Evolutionary conservation across 2,888 invertebrate genomes (phyloP), one percentile per base, ranked within the genome.

Genomic region (Branchinecta sandiegonensis): DNA sequence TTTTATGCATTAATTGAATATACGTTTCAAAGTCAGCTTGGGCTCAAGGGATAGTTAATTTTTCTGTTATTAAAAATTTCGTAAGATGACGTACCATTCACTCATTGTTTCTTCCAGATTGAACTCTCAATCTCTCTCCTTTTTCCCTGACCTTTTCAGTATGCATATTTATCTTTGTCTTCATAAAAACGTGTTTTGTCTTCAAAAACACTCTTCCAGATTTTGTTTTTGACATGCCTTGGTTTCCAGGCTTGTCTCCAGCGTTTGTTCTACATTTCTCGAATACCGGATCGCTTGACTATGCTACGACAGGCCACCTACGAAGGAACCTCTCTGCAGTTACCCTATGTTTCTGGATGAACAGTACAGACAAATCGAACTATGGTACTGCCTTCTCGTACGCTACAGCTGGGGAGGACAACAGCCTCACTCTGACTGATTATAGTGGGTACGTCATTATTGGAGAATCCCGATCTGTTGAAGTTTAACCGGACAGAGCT

Each of bases 311-410:
- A 63, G 77, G 82, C 2, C 81, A 64, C 7, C 23, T 67, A 37
- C 47, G 69, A 46, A 48, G n/a, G 13, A 48, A 66, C 37, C 12
- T 65, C 23, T 14, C 66, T 10, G 46, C 84, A 78, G 77, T 85
- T 14, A 82, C 84, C 1, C 79, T 83, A 50, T 84, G 86, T 72
- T 78, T 85, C 65, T 87, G 86, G 87, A 79, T 87, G 74, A 80
- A 81, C 73, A 83, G 85, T 1, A 74, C 76, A 46, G 86, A 86
- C 73, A 80, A 77, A 12, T 79, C 81, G 65, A 86, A 86, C 76
- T 86, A 86, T 73, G 87, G 86, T 12, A 86, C 86, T 1, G 79
- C 85, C 8, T 76, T 87, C 48, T 86, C 86, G 0, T 86, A 86
- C 73, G 86, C 86, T 10, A 85, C 83, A 0, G 74, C 75, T 65